Base-by-base conservation (phyloP, 2,888 invertebrate genomes). In the Halictus ligatus region DNA sequence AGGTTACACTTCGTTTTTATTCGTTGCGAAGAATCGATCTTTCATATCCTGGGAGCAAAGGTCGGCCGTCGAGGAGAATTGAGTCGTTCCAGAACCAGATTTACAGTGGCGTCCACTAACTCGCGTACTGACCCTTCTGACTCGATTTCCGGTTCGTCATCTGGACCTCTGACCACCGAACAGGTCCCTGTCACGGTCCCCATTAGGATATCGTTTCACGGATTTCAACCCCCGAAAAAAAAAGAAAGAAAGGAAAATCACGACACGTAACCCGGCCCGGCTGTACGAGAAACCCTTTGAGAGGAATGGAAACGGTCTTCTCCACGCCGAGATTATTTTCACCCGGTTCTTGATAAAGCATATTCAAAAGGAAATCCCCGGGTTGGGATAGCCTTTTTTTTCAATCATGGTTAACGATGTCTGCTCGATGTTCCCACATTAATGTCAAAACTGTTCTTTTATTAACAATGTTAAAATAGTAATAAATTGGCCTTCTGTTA, bases 101-200 rank as follows among this genome's bases (percentile, higher is more conserved):
- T 84, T 87, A 74, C 77, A 87, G 79, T 78, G 82, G 89, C 92
- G 93, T 92, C 92, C 92, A 91, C 92, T 93, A 93, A 94, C 94
- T 94, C 91, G 89, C 92, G 89, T 90, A 86, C 89, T 89, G 90
- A 90, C 90, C 90, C 86, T 50, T 86, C 75, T 81, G 86, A 83
- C 87, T 86, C 86, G 87, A 91, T 87, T 89, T 91, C 90, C 91
- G 90, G 93, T 92, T 94, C 92, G 89, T 92, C 92, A 92, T 92
- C 92, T 93, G 94, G 93, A 94, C 93, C 94, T 93, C 92, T 94
- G 93, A 94, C 94, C 93, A 90, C 83, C 82, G 91, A 92, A 92
- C 94, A 94, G 94, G 94, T 94, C 93, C 92, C 90, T 92, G 90
- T 91, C 90, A 91, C 89, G 86, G 91, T 90, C 91, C 29, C 92